A percentile compares a stretch with the other conserved stretches of the same genome.
These are phyloP conservation scores for Drosophila ananassae DNA, from an alignment of 1,140 invertebrate species.

Conservation along the genomic window DNA sequence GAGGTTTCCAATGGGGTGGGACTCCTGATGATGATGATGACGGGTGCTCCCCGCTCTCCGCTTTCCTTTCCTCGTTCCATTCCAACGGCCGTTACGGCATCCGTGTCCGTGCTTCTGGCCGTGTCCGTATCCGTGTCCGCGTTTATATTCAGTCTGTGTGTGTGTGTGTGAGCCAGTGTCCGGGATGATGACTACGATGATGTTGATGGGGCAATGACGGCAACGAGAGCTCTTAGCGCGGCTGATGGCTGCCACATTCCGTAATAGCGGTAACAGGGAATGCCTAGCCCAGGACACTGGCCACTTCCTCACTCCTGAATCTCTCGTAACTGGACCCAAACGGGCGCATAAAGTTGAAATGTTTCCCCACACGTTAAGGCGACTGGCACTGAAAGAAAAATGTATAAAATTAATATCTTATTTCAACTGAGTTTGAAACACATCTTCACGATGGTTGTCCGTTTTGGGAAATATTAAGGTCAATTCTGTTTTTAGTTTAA, in stretches of 20 bases:
- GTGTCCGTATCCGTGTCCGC: conserved; percentile 12
- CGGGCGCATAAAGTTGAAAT: conserved; percentile 48
- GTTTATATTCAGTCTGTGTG: not conserved
- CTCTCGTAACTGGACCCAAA: not conserved
- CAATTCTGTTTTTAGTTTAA: too few relatives aligned
- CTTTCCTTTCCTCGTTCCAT: not conserved
- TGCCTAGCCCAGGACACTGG: conserved; percentile 24
- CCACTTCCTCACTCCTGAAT: conserved; percentile 14
- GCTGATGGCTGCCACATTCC: conserved; percentile 73
- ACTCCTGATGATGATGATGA: conserved; percentile 29
- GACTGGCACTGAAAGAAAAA: not conserved
- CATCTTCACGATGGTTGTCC: too few relatives aligned
- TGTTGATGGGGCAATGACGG: conserved; percentile 60
- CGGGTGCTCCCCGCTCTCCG: conserved; percentile 20
- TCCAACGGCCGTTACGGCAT: conserved; percentile 35
- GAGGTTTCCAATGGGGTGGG: conserved; percentile 6
- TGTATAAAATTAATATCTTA: too few relatives aligned
- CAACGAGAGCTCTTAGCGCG: conserved; percentile 73
- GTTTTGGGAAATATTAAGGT: too few relatives aligned
- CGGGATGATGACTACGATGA: conserved; percentile 51
- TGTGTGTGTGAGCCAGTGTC: conserved; percentile 19
- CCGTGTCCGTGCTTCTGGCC: conserved; percentile 29
- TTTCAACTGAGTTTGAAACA: too few relatives aligned
- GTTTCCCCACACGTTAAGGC: conserved; percentile 55
- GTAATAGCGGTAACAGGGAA: conserved; percentile 69